Base-by-base conservation (phyloP, 2,888 invertebrate species). In the Machimus atricapillus region DNA sequence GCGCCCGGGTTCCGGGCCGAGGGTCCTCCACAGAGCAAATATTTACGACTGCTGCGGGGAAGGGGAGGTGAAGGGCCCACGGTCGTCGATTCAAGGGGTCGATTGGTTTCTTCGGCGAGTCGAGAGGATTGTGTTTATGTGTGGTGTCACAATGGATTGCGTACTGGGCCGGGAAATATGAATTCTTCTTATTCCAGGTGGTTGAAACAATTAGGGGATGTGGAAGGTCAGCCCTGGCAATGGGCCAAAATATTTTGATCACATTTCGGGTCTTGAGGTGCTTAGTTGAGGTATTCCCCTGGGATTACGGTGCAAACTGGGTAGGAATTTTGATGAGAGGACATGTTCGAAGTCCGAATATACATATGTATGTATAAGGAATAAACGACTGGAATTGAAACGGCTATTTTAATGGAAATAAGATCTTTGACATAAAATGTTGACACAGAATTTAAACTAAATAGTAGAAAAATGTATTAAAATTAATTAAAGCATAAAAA, bases 1-100 rank as follows among this genome's bases (percentile, higher is more conserved):
- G 66, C 66, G 66, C 66, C 66, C 78, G 43, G 31, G 78, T 86
- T 37, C 16, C 78, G 76, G 76, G 19, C 9, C 27, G 16, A 85
- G 85, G 79, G 79, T 79, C 79, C 86, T 86, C 52, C n/a, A 23
- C 40, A 14, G 56, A 74, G 52, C 77, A 86, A 86, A 86, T 86
- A 86, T 86, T 86, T 86, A 86, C 77, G 86, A 52, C 66, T 66
- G 27, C 12, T 27, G 12, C 23, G 66, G 27, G 66, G 66, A 66
- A 27, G 66, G 12, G 66, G 27, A 27, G 27, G 66, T 66, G 27
- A 66, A 66, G 66, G 56, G 34, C 23, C 76, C 73, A 56, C 56
- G 27, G 77, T n/a, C 43, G 16, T 56, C 52, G 27, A 46, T 77
- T n/a, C 46, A 37, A 27, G 27, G 85, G 74, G 46, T 58, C 43